These are phyloP conservation scores for Hymenopus coronatus DNA, from an alignment of 2,888 invertebrate genomes.

Conservation along the genomic window DNA sequence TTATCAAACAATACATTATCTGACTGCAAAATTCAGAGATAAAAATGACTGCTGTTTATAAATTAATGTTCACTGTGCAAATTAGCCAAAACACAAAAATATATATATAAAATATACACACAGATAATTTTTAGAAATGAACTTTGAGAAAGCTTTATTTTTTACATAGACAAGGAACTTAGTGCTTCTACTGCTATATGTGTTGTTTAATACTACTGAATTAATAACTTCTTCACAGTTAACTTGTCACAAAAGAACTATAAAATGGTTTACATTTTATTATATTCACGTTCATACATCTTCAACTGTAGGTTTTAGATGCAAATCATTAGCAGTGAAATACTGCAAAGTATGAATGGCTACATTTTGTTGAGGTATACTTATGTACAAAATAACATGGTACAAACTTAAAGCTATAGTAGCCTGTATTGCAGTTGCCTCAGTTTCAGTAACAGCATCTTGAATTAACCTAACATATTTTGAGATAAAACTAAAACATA, in stretches of 20 bases:
- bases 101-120: no score
- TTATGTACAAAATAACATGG: background rate
- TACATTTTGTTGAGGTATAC: background rate
- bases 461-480: background rate
- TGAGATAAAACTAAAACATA: background rate
- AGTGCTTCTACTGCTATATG: background rate
- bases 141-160: background rate
- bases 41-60: background rate
- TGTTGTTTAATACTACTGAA: background rate
- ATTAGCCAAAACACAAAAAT: background rate
- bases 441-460: background rate
- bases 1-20: background rate
- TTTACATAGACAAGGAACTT: background rate
- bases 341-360: background rate
- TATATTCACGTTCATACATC: no score
- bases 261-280: no score
- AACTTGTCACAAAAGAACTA: background rate
- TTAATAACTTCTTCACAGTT: background rate
- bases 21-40: background rate
- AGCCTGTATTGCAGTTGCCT: background rate
- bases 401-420: background rate
- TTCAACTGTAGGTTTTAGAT: background rate
- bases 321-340: background rate
- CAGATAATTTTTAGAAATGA: background rate
- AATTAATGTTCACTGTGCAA: background rate